Conservation (phyloP, 2,113 vertebrate genomes). For the Clupea harengus region DNA sequence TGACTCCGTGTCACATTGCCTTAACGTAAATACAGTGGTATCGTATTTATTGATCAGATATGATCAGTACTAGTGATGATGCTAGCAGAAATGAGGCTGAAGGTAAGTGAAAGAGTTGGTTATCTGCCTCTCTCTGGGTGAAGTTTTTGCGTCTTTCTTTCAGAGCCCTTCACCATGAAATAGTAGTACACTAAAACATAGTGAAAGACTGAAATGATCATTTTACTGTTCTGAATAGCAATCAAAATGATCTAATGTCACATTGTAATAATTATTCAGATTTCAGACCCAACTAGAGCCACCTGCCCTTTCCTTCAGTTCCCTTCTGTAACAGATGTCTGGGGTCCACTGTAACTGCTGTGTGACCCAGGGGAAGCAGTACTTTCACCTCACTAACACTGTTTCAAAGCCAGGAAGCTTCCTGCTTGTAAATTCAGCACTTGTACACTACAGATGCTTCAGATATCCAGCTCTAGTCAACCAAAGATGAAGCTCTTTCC, state of each 20-base stretch:
- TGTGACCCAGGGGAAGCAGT: background rate
- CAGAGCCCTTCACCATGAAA: background rate
- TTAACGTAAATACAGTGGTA: background rate
- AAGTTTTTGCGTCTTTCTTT: background rate
- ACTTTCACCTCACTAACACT: background rate
- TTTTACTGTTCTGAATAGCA: background rate
- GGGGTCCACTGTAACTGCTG: background rate
- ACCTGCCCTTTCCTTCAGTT: background rate
- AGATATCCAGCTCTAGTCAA: background rate
- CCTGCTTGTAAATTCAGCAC: background rate
- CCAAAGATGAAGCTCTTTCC: background rate
- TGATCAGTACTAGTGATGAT: background rate
- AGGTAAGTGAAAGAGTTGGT: background rate
- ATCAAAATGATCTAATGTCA: background rate
- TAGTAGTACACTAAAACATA: background rate
- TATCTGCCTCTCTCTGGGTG: background rate
- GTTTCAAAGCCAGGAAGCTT: background rate
- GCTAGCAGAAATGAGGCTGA: background rate
- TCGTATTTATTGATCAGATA: background rate
- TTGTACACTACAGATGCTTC: background rate
- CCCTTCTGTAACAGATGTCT: background rate
- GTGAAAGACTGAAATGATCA: background rate
- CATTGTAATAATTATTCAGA: background rate
- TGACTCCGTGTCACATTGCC: background rate
- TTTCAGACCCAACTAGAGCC: background rate